Conservation (phyloP, 2,113 vertebrate genomes). For the Oophaga pumilio region DNA sequence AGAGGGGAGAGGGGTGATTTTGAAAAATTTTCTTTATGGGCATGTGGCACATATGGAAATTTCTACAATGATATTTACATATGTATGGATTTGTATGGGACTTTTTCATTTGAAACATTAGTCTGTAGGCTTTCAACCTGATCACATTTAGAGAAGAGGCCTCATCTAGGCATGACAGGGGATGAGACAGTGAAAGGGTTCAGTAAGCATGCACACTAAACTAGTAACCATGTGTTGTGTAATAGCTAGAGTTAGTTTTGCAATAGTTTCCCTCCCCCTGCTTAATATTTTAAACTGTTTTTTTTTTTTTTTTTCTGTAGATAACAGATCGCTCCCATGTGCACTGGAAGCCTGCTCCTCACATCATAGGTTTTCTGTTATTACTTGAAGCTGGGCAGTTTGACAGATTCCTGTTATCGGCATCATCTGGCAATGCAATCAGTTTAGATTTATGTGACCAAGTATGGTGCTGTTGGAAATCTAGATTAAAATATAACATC, state of each 20-base stretch:
- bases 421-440: slow-evolving; percentile 27
- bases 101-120: neutral
- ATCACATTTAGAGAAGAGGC: neutral
- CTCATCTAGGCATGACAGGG: neutral
- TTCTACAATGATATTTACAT: too few relatives aligned
- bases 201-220: neutral
- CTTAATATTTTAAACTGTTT: neutral
- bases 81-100: neutral
- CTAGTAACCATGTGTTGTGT: too few relatives aligned
- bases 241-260: neutral
- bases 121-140: too few relatives aligned
- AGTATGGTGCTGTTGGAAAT: slow-evolving; percentile 38
- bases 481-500: slow-evolving; percentile 43
- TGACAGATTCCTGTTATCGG: slow-evolving; percentile 38
- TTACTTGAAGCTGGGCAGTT: neutral
- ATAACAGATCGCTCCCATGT: neutral
- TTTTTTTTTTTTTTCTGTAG: neutral
- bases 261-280: neutral
- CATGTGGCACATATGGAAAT: too few relatives aligned
- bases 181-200: neutral
- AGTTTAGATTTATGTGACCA: slow-evolving; percentile 23
- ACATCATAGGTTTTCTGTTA: neutral
- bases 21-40: too few relatives aligned
- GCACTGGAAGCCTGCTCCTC: neutral
- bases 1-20: too few relatives aligned